These are phyloP conservation scores for Ceyx erithaca DNA, from an alignment of 2,797 vertebrate genomes.

Conservation along the genomic window DNA sequence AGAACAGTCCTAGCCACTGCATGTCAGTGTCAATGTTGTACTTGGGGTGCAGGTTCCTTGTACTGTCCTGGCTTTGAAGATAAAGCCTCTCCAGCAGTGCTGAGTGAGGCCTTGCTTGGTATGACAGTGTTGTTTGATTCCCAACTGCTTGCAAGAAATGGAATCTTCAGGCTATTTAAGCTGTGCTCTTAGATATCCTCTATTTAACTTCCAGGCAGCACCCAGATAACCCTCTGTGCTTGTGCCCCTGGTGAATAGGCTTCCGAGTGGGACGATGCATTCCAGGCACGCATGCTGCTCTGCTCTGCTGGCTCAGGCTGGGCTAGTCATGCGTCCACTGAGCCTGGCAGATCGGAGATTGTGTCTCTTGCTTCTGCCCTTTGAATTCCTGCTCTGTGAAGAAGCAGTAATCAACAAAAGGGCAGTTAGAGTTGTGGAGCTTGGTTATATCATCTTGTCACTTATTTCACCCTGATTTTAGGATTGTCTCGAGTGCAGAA, in stretches of 20 bases:
- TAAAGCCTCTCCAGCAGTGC: not conserved
- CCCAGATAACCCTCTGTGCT: not conserved
- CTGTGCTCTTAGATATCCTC: not conserved
- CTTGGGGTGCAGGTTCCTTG: not conserved
- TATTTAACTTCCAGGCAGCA: not conserved
- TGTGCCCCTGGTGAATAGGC: not conserved
- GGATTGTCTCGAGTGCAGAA: not conserved
- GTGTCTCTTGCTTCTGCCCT: conserved; percentile 19
- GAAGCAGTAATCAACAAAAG: conserved; percentile 36
- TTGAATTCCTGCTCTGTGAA: not conserved
- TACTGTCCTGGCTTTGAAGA: not conserved
- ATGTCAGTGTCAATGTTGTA: rapidly evolving
- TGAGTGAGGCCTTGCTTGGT: not conserved
- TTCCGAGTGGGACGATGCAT: not conserved
- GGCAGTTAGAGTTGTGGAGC: not conserved
- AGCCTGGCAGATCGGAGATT: conserved; percentile 19
- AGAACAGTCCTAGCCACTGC: not conserved
- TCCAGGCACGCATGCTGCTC: conserved; percentile 24
- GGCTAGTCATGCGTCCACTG: conserved; percentile 24
- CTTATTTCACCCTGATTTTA: not conserved
- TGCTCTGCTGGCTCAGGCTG: conserved; percentile 5
- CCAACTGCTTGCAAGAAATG: not conserved
- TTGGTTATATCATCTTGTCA: conserved; percentile 5
- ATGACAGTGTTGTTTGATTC: not conserved
- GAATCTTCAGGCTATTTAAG: not conserved